Evolutionary conservation across 2,113 vertebrate species (phyloP), one percentile per base, ranked within the genome.

Genomic region (Crotophaga sulcirostris): DNA sequence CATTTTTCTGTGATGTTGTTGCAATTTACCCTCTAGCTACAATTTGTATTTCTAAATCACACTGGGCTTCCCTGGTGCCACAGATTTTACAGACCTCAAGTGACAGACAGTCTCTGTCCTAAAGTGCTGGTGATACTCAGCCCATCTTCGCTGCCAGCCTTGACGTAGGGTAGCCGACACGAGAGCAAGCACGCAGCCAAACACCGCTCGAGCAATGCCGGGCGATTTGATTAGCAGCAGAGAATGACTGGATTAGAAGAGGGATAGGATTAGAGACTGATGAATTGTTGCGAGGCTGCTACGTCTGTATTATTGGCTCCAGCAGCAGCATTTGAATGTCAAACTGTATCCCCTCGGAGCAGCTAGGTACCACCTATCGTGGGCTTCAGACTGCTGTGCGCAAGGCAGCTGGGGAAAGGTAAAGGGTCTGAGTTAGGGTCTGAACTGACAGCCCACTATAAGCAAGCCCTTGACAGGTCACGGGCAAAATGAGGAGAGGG

Each of bases 11-110:
- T 29, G 56, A 77, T 45, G 56, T n/a, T 85, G 69, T 31, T n/a
- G 60, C 75, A 78, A 68, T 96, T 77, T 67, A 66, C 81, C 81
- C 94, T 79, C 86, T 9, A 91, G 86, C 85, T 74, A 44, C 2
- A 8, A 52, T 59, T 45, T 56, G 26, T 72, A 25, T 72, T 83
- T 56, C 21, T 36, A 45, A 59, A 80, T 54, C 77, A 11, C 56
- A 29, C 45, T 11, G 10, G 82, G 88, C 84, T 60, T 42, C 66
- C 51, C 70, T 31, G 7, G 0, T 51, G 58, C 79, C 75, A 42
- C 0, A 2, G 36, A 28, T 54, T 78, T 54, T 28, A 75, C 69
- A 86, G 85, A 95, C 84, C 81, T 51, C 36, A 26, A 63, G 74
- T 33, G 84, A 60, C 58, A 69, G 86, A 66, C 51, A 0, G n/a